Percentiles rank a stretch among this genome's conserved stretches.
Conservation (phyloP, 2,797 vertebrate species). For the Gila robusta region DNA sequence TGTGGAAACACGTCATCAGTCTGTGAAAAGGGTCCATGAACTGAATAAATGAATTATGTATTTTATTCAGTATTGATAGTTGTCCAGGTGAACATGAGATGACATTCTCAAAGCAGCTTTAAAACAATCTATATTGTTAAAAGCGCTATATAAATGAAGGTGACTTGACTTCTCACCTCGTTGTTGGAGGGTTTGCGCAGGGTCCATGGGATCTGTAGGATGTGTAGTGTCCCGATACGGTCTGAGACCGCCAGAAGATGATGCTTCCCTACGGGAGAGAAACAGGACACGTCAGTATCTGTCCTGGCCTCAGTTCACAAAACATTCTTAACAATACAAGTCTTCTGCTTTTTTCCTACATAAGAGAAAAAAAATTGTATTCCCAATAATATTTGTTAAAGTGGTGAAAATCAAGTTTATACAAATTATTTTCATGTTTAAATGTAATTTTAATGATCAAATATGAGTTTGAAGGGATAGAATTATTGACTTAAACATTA, state of each 20-base stretch:
- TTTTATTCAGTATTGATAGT: not conserved
- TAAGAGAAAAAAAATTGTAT: too few species aligned
- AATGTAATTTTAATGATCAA: too few species aligned
- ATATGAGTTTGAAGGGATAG: too few species aligned
- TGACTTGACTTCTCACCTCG: constrained; percentile 81
- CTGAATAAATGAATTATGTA: not conserved
- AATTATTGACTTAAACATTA: too few species aligned
- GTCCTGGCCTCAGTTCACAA: not conserved
- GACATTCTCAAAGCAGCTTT: too few species aligned
- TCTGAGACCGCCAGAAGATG: constrained; percentile 90
- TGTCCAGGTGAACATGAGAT: too few species aligned
- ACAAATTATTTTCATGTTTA: too few species aligned
- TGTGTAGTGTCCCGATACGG: constrained; percentile 82
- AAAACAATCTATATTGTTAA: too few species aligned
- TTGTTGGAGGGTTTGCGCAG: constrained; percentile 76
- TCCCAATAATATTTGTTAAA: too few species aligned
- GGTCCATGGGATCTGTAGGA: constrained; percentile 87
- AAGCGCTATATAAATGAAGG: too few species aligned
- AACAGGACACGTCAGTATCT: not conserved
- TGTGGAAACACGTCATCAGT: not conserved
- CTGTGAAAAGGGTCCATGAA: not conserved
- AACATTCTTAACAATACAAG: not conserved
- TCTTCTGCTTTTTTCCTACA: too few species aligned
- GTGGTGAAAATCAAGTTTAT: too few species aligned
- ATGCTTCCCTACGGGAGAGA: constrained; percentile 79